Evolutionary conservation across 2,888 invertebrate species (phyloP), one percentile per base, ranked within the genome.

Genomic region (Cistogaster globosa): DNA sequence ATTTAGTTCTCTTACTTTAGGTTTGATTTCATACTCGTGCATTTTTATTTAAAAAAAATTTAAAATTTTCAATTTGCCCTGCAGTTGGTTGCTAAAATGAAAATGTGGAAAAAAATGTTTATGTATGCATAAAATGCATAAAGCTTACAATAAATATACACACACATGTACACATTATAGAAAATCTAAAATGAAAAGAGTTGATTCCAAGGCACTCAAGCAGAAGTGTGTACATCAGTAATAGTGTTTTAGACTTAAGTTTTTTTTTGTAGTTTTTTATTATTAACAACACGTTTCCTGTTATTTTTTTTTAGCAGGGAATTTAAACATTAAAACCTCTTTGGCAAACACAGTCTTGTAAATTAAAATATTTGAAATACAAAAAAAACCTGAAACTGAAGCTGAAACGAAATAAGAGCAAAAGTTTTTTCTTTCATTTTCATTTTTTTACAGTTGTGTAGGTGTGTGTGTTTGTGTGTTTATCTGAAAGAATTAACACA

Each of bases 61-160:
- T 88, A 88, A 89, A 90, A 89, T 90, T 53, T 91, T 90, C 90
- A 90, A 90, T 90, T 90, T 89, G 84, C 85, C 86, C 79, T 81
- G 62, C 51, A 82, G 79, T 74, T 38, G 45, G 32, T 67, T 20
- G 42, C 22, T 48, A 16, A 22, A 76, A 22, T 11, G 26, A 58
- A 32, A 62, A 11, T 42, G 16, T 12, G 8, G 20, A 62, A 69
- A 75, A 60, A 60, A 69, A 62, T 45, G 16, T 76, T 58, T 84
- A 62, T 83, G 80, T 84, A 86, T 87, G 86, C 84, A 86, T 78
- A 74, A 67, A 58, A 69, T 86, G 87, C 86, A 86, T 86, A 78
- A 83, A 87, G 85, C 81, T 86, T 82, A 74, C 78, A 14, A 45
- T 5, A n/a, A 1, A 42, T 3, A 32, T 16, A 57, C n/a, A 68